Base-by-base conservation (phyloP, 1,140 invertebrate species). In the Atta colombica region DNA sequence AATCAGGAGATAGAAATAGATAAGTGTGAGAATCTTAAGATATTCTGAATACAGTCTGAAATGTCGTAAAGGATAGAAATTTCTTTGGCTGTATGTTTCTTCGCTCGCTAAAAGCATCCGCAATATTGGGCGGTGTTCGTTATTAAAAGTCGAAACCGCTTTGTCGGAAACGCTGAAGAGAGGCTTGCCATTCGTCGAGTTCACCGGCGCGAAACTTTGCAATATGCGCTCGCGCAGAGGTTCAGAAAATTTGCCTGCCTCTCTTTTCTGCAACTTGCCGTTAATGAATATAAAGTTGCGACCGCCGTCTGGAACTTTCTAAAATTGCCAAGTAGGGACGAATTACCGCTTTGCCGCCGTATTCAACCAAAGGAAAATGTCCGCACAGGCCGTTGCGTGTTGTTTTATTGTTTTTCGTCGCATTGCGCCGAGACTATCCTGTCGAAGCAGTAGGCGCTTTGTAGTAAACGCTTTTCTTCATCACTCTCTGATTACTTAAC, bases 261-360 rank as follows among this genome's bases (percentile, higher is more conserved):
- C 45, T 63, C 72, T 78, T 68, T 77, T 78, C 60, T 31, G 49
- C 72, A 65, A 45, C 80, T 12, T 14, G 87, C 69, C 88, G 77
- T 66, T 90, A 89, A 60, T 68, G 75, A 86, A 89, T 89, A 88
- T 84, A 69, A 75, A 88, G 84, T 82, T 80, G 55, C 45, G 69
- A 21, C 85, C 49, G 74, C n/a, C 65, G 60, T 81, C 66, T 58
- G 39, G 35, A 82, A 82, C 68, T 82, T 82, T 72, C 68, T 60
- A 55, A 82, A 63, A 85, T 88, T 51, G 51, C 68, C 82, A 80
- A 77, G 82, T 81, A 80, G 84, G 65, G 81, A 8, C 80, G 75
- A 86, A 80, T 78, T 77, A 60, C 66, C 35, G 66, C 3, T 21
- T 14, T 14, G 60, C 8, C 61, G 28, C 28, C n/a, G 68, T 28